phyloP scores from a whole-genome alignment of 2,113 vertebrate genomes.

The Arothron firmamentum region DNA sequence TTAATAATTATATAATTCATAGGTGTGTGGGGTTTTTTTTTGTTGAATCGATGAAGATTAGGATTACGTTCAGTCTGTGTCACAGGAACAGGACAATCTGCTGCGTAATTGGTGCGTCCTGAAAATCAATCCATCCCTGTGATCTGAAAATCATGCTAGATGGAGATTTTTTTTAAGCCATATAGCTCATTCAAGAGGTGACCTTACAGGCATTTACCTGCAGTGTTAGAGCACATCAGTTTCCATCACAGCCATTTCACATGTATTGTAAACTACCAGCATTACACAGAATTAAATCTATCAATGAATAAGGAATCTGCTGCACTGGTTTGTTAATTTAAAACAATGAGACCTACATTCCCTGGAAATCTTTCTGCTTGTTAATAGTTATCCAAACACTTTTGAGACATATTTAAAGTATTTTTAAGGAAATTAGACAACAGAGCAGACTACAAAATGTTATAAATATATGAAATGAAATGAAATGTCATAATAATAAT shows the following conservation, averaged over 20 bases:
- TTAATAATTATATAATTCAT: conserved; percentile 50
- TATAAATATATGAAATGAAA: too few relatives aligned
- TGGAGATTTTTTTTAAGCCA: too few relatives aligned
- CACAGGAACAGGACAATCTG: conserved; percentile 48
- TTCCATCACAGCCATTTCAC: conserved; percentile 12
- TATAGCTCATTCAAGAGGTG: conserved; percentile 2
- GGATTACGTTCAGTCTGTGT: conserved; percentile 6
- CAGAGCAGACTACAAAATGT: too few relatives aligned
- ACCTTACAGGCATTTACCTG: conserved; percentile 2
- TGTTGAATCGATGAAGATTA: conserved; percentile 18
- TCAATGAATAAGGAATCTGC: conserved; percentile 8
- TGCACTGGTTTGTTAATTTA: conserved; percentile 1
- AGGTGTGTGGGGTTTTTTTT: conserved; percentile 36
- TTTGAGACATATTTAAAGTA: neutral
- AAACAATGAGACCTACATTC: neutral
- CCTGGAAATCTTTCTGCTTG: too few relatives aligned
- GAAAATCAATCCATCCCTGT: neutral
- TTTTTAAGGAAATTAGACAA: too few relatives aligned
- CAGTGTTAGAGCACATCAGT: neutral
- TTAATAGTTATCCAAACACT: too few relatives aligned
- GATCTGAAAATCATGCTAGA: too few relatives aligned
- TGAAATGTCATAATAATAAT: too few relatives aligned
- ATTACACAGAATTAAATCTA: conserved; percentile 49
- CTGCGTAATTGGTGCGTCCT: neutral
- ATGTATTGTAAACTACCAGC: conserved; percentile 22